phyloP scores from a whole-genome alignment of 1,140 invertebrate species.

The Eriosoma lanigerum region DNA sequence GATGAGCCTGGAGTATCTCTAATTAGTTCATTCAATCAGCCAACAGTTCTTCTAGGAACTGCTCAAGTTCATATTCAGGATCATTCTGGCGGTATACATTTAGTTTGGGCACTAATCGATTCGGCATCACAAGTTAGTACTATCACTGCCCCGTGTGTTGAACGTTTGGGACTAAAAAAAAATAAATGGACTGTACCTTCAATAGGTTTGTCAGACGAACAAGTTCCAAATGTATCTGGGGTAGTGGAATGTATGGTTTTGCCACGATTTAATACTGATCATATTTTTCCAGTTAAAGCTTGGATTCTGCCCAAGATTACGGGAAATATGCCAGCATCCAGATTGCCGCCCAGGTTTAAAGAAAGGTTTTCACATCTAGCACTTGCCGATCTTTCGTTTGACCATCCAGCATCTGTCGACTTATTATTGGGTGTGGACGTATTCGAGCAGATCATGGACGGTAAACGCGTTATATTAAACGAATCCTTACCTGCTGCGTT shows the following conservation, averaged over 20 bases:
- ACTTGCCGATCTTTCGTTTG: conserved; percentile 14
- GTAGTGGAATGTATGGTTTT: too few relatives aligned
- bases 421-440: conserved; percentile 46
- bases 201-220: background rate
- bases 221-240: background rate
- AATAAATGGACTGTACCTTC: background rate
- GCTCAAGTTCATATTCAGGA: background rate
- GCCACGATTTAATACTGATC: too few relatives aligned
- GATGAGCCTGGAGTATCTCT: background rate
- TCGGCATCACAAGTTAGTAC: background rate
- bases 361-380: background rate
- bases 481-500: conserved; percentile 13
- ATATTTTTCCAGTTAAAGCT: background rate
- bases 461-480: background rate
- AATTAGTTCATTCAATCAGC: background rate
- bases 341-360: background rate
- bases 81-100: background rate
- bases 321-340: background rate
- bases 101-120: background rate
- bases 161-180: background rate
- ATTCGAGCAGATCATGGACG: background rate
- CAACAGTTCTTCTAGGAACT: background rate
- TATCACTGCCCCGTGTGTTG: background rate
- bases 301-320: background rate
- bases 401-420: background rate